Evolutionary conservation across 2,113 vertebrate genomes (phyloP).

Genomic region (Tricholaema leucomelas): DNA sequence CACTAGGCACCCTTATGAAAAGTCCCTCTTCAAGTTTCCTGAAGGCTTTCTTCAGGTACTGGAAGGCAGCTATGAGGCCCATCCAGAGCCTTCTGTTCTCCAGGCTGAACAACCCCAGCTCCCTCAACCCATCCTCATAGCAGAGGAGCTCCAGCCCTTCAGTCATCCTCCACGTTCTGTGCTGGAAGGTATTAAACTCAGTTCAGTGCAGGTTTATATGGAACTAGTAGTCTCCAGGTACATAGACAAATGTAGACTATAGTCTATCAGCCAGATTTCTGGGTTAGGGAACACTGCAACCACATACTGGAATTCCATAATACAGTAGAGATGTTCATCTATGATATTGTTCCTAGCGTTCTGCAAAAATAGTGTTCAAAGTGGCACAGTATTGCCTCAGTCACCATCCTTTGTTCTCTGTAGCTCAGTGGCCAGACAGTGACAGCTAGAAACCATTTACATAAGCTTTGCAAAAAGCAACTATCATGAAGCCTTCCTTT

Average conservation of each 20-base stretch:
- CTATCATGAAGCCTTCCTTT: neutral
- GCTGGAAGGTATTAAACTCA: neutral
- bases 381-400: slow-evolving; percentile 6
- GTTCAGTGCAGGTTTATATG: neutral
- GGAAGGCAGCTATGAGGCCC: too few relatives aligned
- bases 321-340: neutral
- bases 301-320: neutral
- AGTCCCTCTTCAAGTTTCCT: too few relatives aligned
- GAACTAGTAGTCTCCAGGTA: neutral
- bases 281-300: neutral
- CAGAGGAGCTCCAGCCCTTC: too few relatives aligned
- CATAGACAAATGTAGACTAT: neutral
- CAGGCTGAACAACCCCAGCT: too few relatives aligned
- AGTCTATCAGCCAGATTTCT: neutral
- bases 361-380: neutral
- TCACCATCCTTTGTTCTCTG: neutral
- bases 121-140: too few relatives aligned
- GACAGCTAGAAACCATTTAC: neutral
- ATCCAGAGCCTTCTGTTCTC: too few relatives aligned
- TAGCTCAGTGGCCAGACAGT: slow-evolving; percentile 10
- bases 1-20: too few relatives aligned
- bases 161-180: neutral
- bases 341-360: neutral
- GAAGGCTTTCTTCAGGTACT: too few relatives aligned
- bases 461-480: neutral